Evolutionary conservation across 2,888 invertebrate species (phyloP).

Genomic region (Lithophane leautieri): DNA sequence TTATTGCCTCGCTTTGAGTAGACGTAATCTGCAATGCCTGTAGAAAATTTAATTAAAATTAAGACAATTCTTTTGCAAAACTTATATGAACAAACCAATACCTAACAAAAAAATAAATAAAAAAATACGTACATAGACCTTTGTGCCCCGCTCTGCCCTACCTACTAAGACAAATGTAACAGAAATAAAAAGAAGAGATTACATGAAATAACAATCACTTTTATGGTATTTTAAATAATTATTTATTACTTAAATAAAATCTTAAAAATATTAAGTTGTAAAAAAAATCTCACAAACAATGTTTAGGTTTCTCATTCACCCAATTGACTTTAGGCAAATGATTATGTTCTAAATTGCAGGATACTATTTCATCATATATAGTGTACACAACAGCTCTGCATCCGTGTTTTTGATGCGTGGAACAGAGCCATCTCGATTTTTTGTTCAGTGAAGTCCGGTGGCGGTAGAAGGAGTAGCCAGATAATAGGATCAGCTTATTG

Average conservation of each 20-base stretch:
- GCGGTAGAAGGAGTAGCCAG: constrained; percentile 29
- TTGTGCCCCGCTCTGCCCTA: background rate
- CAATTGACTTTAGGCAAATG: constrained; percentile 39
- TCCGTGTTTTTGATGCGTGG: constrained; percentile 32
- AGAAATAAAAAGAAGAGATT: no score
- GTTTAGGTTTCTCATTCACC: constrained; percentile 20
- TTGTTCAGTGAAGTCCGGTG: background rate
- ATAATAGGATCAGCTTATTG: constrained; percentile 16
- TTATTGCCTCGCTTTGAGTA: no score
- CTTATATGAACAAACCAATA: no score
- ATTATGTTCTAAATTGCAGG: constrained; percentile 27
- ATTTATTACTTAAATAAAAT: background rate
- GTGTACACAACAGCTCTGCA: constrained; percentile 45
- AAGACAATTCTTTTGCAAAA: no score
- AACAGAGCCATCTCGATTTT: constrained; percentile 36
- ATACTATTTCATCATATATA: constrained; percentile 7
- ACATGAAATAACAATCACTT: no score
- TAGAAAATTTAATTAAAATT: no score
- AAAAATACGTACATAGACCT: background rate
- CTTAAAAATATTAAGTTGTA: no score
- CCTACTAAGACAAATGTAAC: background rate
- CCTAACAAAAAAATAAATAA: no score
- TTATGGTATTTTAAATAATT: no score
- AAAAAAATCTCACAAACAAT: background rate
- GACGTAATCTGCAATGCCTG: no score